These are phyloP conservation scores for Anastrepha ludens DNA, from an alignment of 1,140 invertebrate genomes.

Conservation along the genomic window DNA sequence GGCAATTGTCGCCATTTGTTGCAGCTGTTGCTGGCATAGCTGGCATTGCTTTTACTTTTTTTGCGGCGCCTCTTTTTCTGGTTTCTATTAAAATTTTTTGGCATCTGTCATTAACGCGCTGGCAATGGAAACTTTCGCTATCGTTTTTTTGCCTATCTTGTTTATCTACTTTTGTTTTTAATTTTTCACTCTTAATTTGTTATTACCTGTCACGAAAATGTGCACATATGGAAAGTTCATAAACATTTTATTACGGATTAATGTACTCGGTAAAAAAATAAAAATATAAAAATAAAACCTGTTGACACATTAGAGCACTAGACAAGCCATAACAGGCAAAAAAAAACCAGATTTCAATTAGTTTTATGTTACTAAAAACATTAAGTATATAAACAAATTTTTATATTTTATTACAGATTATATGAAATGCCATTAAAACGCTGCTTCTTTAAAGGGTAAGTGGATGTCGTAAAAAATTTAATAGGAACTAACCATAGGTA, in stretches of 20 bases:
- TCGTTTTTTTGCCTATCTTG: slow-evolving; percentile 37
- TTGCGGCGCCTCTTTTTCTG: not conserved
- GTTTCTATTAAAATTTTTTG: slow-evolving; percentile 27
- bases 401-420: slow-evolving; percentile 34
- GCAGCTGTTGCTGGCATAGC: not conserved
- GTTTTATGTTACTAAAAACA: not conserved
- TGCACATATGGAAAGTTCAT: slow-evolving; percentile 32
- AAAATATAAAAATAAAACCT: not conserved
- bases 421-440: not conserved
- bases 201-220: slow-evolving; percentile 44
- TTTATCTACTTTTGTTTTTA: slow-evolving; percentile 25
- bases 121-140: slow-evolving; percentile 26
- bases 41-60: not conserved
- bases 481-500: too few relatives aligned
- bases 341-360: not conserved
- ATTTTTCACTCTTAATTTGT: not conserved
- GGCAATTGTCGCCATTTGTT: slow-evolving; percentile 21
- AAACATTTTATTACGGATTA: slow-evolving; percentile 52
- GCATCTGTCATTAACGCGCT: not conserved
- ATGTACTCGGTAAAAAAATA: not conserved
- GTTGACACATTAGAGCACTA: not conserved
- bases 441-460: slow-evolving; percentile 12
- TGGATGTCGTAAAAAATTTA: not conserved
- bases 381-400: not conserved
- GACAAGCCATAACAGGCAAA: too few relatives aligned